Base-by-base conservation (phyloP, 2,113 vertebrate genomes). In the Pseudois nayaur region DNA sequence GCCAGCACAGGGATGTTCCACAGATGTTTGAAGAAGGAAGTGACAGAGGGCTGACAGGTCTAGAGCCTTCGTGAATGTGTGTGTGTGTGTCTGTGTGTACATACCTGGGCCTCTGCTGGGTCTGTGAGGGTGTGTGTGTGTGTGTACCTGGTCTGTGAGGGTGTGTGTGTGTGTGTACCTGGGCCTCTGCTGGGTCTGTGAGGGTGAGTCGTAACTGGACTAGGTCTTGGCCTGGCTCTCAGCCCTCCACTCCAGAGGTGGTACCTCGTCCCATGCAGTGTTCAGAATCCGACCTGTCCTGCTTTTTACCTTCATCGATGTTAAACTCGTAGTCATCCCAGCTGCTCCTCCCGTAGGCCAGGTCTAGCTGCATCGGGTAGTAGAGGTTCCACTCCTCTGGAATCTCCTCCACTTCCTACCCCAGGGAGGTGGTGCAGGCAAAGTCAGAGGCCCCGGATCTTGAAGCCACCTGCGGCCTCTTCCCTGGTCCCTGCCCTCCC, bases 271-370 rank as follows among this genome's bases (percentile, higher is more conserved):
- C 54, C 25, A 12, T 27, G 43, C 5, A n/a, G 11, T 62, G 17
- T 31, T 16, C 21, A 50, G 21, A 60, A 45, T 54, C 60, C 11
- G 23, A 48, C 57, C 17, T 23, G 17, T 64, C 45, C 31, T 27
- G 19, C 1, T 1, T 15, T 25, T 98, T 98, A 99, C 99, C 98
- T 87, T 99, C 98, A 13, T 99, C 98, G 8, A 99, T 99, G 21
- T 99, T 98, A 16, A 99, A 99, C n/a, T 94, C 97, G 0, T 99
- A 98, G 0, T 99, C 98, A 0, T 99, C 99, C 83, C 99, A 99
- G 0, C 98, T 2, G n/a, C 99, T 99, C 0, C 98, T 98, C 1
- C 98, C 98, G 25, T 99, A 97, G 29, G 99, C 99, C 90, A 99
- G 95, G 79, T 99, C 99, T 1, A 99, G 98, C 95, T 98, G 91